Base-by-base conservation (phyloP, 2,113 vertebrate genomes). In the Zootoca vivipara region DNA sequence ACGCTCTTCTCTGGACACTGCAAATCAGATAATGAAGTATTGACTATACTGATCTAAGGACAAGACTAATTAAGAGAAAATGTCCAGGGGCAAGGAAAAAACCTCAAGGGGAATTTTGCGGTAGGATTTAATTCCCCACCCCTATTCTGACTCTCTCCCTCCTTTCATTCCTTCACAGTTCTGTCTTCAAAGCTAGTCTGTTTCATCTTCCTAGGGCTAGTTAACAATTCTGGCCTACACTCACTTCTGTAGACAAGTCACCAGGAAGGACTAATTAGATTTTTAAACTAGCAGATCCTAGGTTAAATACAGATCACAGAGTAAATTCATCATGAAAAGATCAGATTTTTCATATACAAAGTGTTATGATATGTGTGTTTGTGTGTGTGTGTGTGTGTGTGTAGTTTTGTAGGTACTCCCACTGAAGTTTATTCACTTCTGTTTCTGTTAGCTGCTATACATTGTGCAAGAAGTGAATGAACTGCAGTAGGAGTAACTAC, bases 311-410 rank as follows among this genome's bases (percentile, higher is more conserved):
- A 92, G 89, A 90, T 88, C 83, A 91, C 93, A 26, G 85, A 1
- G 88, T 91, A 86, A 73, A 93, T 67, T 94, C 93, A 91, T 0
- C 1, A 38, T 69, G 89, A 90, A 91, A 2, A 91, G n/a, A 91
- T 90, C 79, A 90, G 83, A 7, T 0, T 56, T 85, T 4, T 89
- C 81, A 87, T 89, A 0, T 89, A 12, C 46, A 52, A 52, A 52
- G 10, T 52, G 46, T 12, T 52, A 46, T 46, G 42, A 8, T 42
- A 2, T 46, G 46, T 46, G 42, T 46, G 46, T 7, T 8, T 46
- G 46, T 7, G 42, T 42, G 42, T 42, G 42, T 42, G 42, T 7
- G 42, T 8, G 42, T 46, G 46, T 46, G 46, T 10, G 46, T 46
- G 46, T 46, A 46, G 46, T 52, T 52, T 52, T 52, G 46, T 52